These are phyloP conservation scores for Cerastis leucographa DNA, from an alignment of 2,888 invertebrate genomes.

Conservation along the genomic window DNA sequence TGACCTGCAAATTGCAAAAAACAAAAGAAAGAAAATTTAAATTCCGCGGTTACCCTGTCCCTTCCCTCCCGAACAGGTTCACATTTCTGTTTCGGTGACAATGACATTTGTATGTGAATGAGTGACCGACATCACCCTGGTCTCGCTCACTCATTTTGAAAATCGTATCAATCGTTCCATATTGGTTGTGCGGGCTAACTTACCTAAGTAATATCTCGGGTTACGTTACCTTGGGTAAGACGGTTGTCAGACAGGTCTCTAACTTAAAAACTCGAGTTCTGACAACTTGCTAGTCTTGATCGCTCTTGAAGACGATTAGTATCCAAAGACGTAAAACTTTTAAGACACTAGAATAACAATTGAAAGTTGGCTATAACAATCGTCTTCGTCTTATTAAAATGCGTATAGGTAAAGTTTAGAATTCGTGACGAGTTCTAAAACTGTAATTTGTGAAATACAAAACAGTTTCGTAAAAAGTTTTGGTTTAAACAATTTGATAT, in stretches of 20 bases:
- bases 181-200: neutral
- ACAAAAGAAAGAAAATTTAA: no score
- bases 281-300: neutral
- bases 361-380: neutral
- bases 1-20: no score
- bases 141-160: neutral
- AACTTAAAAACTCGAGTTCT: neutral
- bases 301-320: neutral
- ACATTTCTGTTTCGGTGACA: neutral
- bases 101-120: neutral
- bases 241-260: no score
- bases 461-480: constrained; percentile 20
- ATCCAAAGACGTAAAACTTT: neutral
- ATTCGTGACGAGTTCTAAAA: constrained; percentile 26
- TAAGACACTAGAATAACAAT: constrained; percentile 13
- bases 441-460: constrained; percentile 42
- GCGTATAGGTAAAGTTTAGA: constrained; percentile 12
- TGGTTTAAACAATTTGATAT: neutral
- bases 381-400: constrained; percentile 25
- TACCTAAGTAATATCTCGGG: neutral
- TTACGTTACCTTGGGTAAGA: neutral
- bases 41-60: no score
- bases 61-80: neutral
- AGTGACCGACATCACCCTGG: no score
- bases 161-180: neutral